Base-by-base conservation (phyloP, 2,113 vertebrate genomes). In the Amblyopsis rosae region DNA sequence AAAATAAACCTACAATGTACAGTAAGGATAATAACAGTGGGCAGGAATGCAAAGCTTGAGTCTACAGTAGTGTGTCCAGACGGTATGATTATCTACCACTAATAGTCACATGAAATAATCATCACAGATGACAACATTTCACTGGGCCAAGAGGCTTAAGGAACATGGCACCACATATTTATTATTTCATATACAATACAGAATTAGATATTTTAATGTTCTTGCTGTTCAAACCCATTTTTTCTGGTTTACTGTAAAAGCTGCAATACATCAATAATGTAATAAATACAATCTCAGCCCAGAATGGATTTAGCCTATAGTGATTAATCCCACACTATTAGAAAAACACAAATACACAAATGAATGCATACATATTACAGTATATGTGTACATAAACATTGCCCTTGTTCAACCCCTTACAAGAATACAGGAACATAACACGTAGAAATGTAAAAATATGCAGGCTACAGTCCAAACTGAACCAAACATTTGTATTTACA, bases 41-140 rank as follows among this genome's bases (percentile, higher is more conserved):
- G 19, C 12, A 35, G 51, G 16, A 16, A 55, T 8, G 33, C 26
- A 67, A 51, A 17, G 7, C 50, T 51, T 17, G 13, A 3, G 56
- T 26, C 56, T 3, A 12, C 9, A 49, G 8, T 57, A 49, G 32
- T 7, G 19, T 46, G 33, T 15, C 59, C 59, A 55, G 12, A 54
- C 47, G 62, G 60, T 70, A 62, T 62, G 54, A 67, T 57, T 47
- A 55, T 54, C 50, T 47, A 70, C 60, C 60, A 62, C 67, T 69
- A 69, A 61, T 69, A 61, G 67, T 15, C 33, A 53, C 16, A 61
- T 61, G 35, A 61, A 69, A 60, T 51, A 33, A 51, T 69, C 50
- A 69, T 50, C 58, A 45, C 55, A 66, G 50, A 56, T 26, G 53
- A 55, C 51, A 13, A 53, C 48, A 56, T 48, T 51, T 35, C 12